Conservation (phyloP, 2,888 invertebrate genomes). For the Petrolisthes manimaculis region DNA sequence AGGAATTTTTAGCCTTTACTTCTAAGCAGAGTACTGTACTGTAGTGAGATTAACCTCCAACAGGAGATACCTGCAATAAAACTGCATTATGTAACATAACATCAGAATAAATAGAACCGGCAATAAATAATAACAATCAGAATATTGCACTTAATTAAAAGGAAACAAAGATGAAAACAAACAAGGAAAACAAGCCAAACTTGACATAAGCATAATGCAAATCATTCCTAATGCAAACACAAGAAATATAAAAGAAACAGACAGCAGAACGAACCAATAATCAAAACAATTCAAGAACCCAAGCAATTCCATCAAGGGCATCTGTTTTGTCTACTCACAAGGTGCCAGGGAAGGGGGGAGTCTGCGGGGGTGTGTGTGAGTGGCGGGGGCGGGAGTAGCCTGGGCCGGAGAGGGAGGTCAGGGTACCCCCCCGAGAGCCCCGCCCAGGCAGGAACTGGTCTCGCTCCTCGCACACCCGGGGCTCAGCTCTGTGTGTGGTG, state of each 20-base stretch:
- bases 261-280: neutral
- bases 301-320: neutral
- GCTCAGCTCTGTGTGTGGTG: slow-evolving; percentile 46
- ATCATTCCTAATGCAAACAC: no score
- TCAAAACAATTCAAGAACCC: neutral
- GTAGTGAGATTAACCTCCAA: no score
- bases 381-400: slow-evolving; percentile 60
- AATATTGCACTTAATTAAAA: no score
- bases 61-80: no score
- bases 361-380: slow-evolving; percentile 66
- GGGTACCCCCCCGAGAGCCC: slow-evolving; percentile 58
- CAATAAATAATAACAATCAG: no score
- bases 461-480: slow-evolving; percentile 56
- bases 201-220: no score
- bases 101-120: no score
- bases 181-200: no score
- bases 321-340: slow-evolving; percentile 55
- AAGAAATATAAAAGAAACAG: neutral
- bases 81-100: no score
- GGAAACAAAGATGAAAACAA: no score
- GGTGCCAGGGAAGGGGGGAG: slow-evolving; percentile 66
- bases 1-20: no score
- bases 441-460: slow-evolving; percentile 62
- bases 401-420: slow-evolving; percentile 56
- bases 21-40: no score